Percentiles rank a stretch among this genome's conserved stretches.
Conservation (phyloP, 1,140 invertebrate genomes). For the Heliconius himera region DNA sequence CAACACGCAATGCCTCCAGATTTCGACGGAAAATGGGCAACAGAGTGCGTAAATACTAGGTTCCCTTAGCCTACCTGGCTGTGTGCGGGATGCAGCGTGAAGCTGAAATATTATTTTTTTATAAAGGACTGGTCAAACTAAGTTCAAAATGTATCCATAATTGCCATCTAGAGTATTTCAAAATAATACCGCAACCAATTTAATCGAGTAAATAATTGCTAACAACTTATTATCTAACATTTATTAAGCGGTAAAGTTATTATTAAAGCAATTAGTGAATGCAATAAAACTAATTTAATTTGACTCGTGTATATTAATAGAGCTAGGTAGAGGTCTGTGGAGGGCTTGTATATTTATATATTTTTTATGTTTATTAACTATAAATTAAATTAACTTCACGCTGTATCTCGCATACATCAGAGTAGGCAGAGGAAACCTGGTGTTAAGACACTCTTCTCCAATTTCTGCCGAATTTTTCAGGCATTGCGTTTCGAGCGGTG, state of each 20-base stretch:
- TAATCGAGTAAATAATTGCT: slow-evolving; percentile 31
- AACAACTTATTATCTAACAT: slow-evolving; percentile 30
- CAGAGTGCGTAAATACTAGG: no score
- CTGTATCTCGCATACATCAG: no score
- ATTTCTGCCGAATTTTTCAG: no score
- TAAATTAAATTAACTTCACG: not conserved
- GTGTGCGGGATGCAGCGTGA: no score
- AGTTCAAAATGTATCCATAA: not conserved
- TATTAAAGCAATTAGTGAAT: slow-evolving; percentile 31
- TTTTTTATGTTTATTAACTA: not conserved
- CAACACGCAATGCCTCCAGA: no score
- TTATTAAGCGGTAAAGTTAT: slow-evolving; percentile 27
- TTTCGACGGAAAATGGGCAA: no score
- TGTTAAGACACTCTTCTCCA: no score
- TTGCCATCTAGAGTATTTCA: slow-evolving; percentile 18
- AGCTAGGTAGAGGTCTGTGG: not conserved
- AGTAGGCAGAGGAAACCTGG: no score
- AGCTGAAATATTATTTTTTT: not conserved
- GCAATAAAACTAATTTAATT: slow-evolving; percentile 31
- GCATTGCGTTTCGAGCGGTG: no score
- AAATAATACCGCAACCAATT: slow-evolving; percentile 32
- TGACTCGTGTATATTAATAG: slow-evolving; percentile 15
- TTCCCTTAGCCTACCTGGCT: no score
- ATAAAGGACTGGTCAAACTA: not conserved
- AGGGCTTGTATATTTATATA: not conserved